Evolutionary conservation across 2,113 vertebrate genomes (phyloP).

Genomic region (Forbesichthys papilliferus): DNA sequence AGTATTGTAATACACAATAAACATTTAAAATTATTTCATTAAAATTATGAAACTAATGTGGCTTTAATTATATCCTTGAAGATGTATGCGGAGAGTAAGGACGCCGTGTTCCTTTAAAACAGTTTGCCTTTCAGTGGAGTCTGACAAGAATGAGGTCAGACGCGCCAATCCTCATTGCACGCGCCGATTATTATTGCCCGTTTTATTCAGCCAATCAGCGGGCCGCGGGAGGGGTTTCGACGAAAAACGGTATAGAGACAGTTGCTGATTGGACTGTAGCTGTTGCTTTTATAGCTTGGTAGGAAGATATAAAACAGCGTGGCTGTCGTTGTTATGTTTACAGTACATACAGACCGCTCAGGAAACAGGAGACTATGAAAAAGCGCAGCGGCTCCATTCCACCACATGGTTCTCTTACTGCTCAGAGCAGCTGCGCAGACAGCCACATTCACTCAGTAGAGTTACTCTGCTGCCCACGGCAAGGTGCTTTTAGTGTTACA

Average conservation of each 20-base stretch:
- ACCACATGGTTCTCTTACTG: conserved; percentile 77
- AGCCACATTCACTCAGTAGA: conserved; percentile 68
- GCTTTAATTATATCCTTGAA: conserved; percentile 50
- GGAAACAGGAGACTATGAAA: conserved; percentile 82
- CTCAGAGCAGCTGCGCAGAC: conserved; percentile 73
- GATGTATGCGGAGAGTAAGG: conserved; percentile 35
- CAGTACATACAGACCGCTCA: conserved; percentile 82
- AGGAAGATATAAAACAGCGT: conserved; percentile 85
- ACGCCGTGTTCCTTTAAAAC: conserved; percentile 72
- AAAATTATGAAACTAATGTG: conserved; percentile 45
- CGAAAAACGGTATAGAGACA: conserved; percentile 87
- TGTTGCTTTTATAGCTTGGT: conserved; percentile 57
- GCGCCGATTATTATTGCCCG: conserved; percentile 91
- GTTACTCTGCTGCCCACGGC: conserved; percentile 46
- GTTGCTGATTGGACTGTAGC: conserved; percentile 78
- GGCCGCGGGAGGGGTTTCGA: conserved; percentile 75
- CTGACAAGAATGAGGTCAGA: conserved; percentile 98
- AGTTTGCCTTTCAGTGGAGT: conserved; percentile 82
- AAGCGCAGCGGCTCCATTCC: conserved; percentile 76
- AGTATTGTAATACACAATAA: neutral
- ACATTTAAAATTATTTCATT: conserved; percentile 2
- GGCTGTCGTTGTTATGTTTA: conserved; percentile 80
- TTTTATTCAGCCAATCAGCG: conserved; percentile 84
- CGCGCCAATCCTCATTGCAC: conserved; percentile 94
- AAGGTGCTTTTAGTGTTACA: conserved; percentile 44